Evolutionary conservation across 2,797 vertebrate species (phyloP).

Genomic region (Myripristis murdjan): DNA sequence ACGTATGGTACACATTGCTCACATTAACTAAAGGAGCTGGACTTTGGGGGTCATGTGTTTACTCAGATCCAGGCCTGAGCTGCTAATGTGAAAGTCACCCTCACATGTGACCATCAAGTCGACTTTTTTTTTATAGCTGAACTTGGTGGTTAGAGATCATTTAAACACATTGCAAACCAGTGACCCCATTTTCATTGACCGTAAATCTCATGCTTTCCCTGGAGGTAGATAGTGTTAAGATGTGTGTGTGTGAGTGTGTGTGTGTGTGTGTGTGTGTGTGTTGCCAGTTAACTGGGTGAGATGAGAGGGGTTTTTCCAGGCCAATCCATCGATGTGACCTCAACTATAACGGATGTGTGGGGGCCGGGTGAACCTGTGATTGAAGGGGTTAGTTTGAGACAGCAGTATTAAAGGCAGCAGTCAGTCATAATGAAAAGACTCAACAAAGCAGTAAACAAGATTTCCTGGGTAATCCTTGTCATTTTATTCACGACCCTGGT

Average conservation of each 20-base stretch:
- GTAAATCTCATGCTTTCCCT: conserved; percentile 22
- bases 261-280: too few relatives aligned
- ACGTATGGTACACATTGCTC: too few relatives aligned
- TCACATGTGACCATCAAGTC: too few relatives aligned
- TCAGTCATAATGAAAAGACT: conserved; percentile 41
- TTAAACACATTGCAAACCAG: not conserved
- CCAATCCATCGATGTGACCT: conserved; percentile 3
- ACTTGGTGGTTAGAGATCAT: not conserved
- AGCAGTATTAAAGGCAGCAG: too few relatives aligned
- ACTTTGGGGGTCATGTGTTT: too few relatives aligned
- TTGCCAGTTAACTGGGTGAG: not conserved
- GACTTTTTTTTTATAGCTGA: not conserved
- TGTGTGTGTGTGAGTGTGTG: too few relatives aligned
- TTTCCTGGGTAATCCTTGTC: not conserved
- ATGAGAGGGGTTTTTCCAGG: not conserved
- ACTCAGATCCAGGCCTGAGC: too few relatives aligned
- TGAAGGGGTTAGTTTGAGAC: conserved; percentile 29
- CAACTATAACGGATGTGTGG: conserved; percentile 21
- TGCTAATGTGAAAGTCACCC: too few relatives aligned
- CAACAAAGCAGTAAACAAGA: not conserved
- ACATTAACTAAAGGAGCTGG: too few relatives aligned
- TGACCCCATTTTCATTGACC: conserved; percentile 6
- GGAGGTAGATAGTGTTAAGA: too few relatives aligned
- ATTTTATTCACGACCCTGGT: not conserved
- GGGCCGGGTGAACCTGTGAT: not conserved